Evolutionary conservation across 2,888 invertebrate species (phyloP).

Genomic region (Megamerina dolium): DNA sequence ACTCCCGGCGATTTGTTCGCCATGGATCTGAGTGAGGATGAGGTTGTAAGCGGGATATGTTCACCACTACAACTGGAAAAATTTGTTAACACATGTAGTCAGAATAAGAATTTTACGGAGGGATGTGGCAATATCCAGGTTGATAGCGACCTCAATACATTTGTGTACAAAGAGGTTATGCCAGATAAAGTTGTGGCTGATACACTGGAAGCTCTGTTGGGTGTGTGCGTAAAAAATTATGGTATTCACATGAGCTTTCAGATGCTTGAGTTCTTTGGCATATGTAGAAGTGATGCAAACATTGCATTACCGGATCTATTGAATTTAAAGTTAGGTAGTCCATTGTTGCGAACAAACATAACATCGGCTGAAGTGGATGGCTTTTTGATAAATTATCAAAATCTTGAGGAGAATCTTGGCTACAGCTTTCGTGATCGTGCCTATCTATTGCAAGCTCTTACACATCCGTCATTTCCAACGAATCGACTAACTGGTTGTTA

Average conservation of each 20-base stretch:
- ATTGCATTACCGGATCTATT: conserved; percentile 38
- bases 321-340: conserved; percentile 30
- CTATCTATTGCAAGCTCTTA: conserved; percentile 82
- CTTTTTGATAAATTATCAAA: conserved; percentile 47
- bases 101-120: conserved; percentile 12
- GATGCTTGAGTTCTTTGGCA: conserved; percentile 60
- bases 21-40: conserved; percentile 49
- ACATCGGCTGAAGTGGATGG: conserved; percentile 50
- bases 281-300: conserved; percentile 52
- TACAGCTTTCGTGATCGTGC: conserved; percentile 77
- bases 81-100: conserved; percentile 30
- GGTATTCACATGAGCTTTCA: conserved; percentile 51
- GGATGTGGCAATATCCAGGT: conserved; percentile 18
- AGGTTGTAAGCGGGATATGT: conserved; percentile 42
- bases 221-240: conserved; percentile 59
- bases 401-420: conserved; percentile 59
- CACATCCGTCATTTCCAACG: conserved; percentile 81
- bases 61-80: conserved; percentile 23
- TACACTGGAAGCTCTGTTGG: conserved; percentile 73
- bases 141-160: conserved; percentile 38
- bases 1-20: conserved; percentile 52
- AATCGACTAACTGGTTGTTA: conserved; percentile 84
- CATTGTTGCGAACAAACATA: conserved; percentile 41
- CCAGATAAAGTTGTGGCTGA: conserved; percentile 69
- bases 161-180: conserved; percentile 51